phyloP scores from a whole-genome alignment of 2,113 vertebrate species.

The Otus sunia region DNA sequence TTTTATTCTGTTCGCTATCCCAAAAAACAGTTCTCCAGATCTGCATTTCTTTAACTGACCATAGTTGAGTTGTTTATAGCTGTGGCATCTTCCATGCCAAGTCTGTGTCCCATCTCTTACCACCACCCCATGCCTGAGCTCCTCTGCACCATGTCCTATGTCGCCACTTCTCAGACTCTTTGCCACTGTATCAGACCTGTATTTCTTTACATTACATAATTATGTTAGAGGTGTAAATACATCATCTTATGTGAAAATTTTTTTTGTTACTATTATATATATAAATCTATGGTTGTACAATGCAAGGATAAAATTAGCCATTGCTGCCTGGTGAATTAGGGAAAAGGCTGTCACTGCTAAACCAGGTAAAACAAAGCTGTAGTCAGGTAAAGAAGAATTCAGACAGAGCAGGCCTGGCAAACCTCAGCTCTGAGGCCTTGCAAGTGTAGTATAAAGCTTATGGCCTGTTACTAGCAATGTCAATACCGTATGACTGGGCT shows the following conservation, averaged over 20 bases:
- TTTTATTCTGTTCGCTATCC: not conserved
- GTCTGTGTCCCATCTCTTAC: not conserved
- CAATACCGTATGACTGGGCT: not conserved
- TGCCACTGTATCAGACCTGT: not conserved
- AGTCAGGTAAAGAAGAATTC: not conserved
- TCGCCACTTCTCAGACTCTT: not conserved
- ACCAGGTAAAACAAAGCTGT: not conserved
- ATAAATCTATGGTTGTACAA: not conserved
- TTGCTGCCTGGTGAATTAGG: not conserved
- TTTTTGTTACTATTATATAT: not conserved
- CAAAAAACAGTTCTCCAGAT: accelerated
- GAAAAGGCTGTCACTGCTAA: not conserved
- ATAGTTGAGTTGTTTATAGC: not conserved
- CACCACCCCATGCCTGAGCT: not conserved
- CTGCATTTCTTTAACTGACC: not conserved
- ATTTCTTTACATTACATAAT: not conserved
- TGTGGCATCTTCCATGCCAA: not conserved
- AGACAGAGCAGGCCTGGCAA: not conserved
- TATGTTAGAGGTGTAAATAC: accelerated
- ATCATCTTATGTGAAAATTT: too few relatives aligned
- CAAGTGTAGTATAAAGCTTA: not conserved
- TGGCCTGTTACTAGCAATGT: not conserved
- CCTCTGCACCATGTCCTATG: not conserved
- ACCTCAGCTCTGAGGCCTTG: not conserved
- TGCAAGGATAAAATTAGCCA: not conserved